Base-by-base conservation (phyloP, 2,797 vertebrate species). In the Periparus ater region DNA sequence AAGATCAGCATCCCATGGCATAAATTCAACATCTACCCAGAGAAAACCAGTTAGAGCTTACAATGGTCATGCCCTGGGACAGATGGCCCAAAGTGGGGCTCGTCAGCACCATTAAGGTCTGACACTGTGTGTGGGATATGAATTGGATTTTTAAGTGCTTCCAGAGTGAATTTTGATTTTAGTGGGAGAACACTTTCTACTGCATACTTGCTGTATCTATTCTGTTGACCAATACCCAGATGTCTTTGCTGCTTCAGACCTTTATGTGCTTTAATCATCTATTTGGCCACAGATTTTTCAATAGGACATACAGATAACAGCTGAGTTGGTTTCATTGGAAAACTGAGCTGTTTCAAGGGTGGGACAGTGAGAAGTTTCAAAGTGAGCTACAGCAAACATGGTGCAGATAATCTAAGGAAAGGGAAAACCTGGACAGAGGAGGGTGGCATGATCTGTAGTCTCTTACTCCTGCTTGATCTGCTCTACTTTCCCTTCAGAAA, bases 371-470 rank as follows among this genome's bases (percentile, higher is more conserved):
- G n/a, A 25, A 22, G 8, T 78, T 71, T 71, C 45, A 53, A 71
- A 65, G 12, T 30, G 11, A 66, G 9, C 27, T 70, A 14, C 1
- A 21, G 23, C 13, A 32, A 57, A 15, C 11, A 16, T 1, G 0
- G 13, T 34, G 9, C 60, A 44, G 6, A 42, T 44, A 17, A 65
- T 21, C 27, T 21, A 73, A 73, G 36, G 19, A 60, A 81, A 70
- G 25, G 15, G 42, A 68, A 81, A 81, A 81, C 17, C 6, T 57
- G 14, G 26, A 26, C 6, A 57, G 21, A 61, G 17, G 6, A 83
- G 8, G 4, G 14, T 42, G 27, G 13, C 8, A 30, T 2, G 0
- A 70, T 53, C 25, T 48, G 3, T 30, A 45, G 15, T n/a, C 12
- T 40, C 44, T 80, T 58, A 29, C 11, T 68, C 13, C 15, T 29